phyloP scores from a whole-genome alignment of 2,113 vertebrate species.

The Triplophysa rosa region DNA sequence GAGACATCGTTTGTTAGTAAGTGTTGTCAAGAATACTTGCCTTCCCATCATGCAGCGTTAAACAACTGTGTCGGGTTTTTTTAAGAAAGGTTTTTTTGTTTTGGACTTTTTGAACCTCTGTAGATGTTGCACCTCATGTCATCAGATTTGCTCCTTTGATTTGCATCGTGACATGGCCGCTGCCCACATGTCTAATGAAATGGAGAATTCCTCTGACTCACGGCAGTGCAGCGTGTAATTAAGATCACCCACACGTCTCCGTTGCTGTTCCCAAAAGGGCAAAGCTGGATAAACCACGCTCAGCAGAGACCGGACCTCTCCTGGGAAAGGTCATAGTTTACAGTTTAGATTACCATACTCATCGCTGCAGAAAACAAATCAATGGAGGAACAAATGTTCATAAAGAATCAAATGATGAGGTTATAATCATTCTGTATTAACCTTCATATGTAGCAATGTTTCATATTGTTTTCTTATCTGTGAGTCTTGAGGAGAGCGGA shows the following conservation, averaged over 20 bases:
- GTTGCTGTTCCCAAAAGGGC: background rate
- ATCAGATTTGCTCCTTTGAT: background rate
- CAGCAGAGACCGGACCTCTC: background rate
- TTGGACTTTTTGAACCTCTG: background rate
- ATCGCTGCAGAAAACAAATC: background rate
- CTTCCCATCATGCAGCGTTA: background rate
- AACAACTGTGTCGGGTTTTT: background rate
- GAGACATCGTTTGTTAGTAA: slow-evolving; percentile 97
- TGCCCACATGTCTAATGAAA: slow-evolving; percentile 10
- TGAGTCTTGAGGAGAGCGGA: background rate
- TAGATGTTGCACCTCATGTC: slow-evolving; percentile 12
- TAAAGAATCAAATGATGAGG: background rate
- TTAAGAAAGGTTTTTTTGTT: background rate
- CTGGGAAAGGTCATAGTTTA: slow-evolving; percentile 4
- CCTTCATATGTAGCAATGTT: background rate
- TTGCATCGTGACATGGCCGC: slow-evolving; percentile 3
- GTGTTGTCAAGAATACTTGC: slow-evolving; percentile 54
- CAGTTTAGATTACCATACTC: background rate
- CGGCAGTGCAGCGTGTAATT: background rate
- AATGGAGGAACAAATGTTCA: background rate
- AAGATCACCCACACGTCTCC: background rate
- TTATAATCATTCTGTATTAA: background rate
- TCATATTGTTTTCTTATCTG: too few species aligned
- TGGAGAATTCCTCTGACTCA: slow-evolving; percentile 2
- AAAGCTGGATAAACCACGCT: background rate